Base-by-base conservation (phyloP, 2,113 vertebrate genomes). In the Gorsachius goisagi region DNA sequence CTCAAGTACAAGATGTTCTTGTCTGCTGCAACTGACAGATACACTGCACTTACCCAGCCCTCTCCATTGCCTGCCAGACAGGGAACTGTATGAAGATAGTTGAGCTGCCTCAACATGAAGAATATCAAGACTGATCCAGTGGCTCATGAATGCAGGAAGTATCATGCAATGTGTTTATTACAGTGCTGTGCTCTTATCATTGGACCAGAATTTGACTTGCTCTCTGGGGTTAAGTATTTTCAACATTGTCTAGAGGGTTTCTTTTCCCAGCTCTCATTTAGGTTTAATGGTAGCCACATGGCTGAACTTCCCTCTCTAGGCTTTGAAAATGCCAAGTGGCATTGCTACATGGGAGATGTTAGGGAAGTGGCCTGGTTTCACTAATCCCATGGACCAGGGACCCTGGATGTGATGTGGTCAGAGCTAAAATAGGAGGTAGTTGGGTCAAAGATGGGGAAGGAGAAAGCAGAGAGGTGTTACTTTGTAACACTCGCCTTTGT, bases 1-100 rank as follows among this genome's bases (percentile, higher is more conserved):
- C 92, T 93, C 77, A 94, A 96, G 90, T 60, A 97, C 95, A 97
- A 93, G 89, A 95, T 96, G 93, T 96, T 97, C 95, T 91, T 89
- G 79, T 95, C 90, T 95, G 85, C 86, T 88, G 59, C 82, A 92
- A 67, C 63, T 95, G 92, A 94, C 62, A 93, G 90, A 89, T 78
- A 84, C 0, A 2, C 64, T 74, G 73, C 86, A 91, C 79, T 62
- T 81, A 78, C 88, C 66, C 84, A 91, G 80, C 66, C 66, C 82
- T 95, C 74, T 71, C 52, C 72, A 37, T 71, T 2, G 22, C 69
- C 67, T 89, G 69, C 85, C 87, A 96, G 81, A 82, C 83, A 87
- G 63, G n/a, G 67, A 95, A 52, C 64, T 45, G 35, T 59, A 63
- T 50, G 0, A 9, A 62, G 58, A n/a, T 59, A 81, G 60, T 35